A percentile compares a stretch with the other conserved stretches of the same genome.
Evolutionary conservation across 2,797 vertebrate species (phyloP).

Genomic region (Ispidina picta): DNA sequence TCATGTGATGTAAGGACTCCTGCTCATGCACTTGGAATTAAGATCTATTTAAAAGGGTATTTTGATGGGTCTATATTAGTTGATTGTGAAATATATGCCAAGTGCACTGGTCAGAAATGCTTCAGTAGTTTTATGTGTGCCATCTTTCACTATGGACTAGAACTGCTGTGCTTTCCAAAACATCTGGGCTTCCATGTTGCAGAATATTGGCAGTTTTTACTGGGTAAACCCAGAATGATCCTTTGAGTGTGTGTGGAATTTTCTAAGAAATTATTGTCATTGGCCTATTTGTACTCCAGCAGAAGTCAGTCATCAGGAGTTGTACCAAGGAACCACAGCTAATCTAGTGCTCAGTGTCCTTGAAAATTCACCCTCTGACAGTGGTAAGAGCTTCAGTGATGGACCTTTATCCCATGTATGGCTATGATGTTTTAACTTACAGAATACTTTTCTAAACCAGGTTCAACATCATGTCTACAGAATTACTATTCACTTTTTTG

Average conservation of each 20-base stretch:
- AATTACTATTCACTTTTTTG: background rate
- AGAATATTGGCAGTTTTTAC: background rate
- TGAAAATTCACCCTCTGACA: background rate
- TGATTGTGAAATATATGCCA: background rate
- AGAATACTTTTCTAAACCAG: background rate
- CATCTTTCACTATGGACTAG: background rate
- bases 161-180: background rate
- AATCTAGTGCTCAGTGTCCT: background rate
- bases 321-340: background rate
- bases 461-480: background rate
- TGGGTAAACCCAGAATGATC: background rate
- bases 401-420: fast-evolving
- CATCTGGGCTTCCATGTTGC: background rate
- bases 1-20: background rate
- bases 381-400: background rate
- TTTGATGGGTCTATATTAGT: background rate
- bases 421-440: background rate
- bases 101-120: background rate
- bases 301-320: background rate
- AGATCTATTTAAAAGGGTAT: background rate
- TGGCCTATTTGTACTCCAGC: background rate
- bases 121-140: background rate
- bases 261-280: background rate
- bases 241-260: background rate
- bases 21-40: background rate